phyloP scores from a whole-genome alignment of 2,113 vertebrate genomes.

The Saimiri boliviensis region DNA sequence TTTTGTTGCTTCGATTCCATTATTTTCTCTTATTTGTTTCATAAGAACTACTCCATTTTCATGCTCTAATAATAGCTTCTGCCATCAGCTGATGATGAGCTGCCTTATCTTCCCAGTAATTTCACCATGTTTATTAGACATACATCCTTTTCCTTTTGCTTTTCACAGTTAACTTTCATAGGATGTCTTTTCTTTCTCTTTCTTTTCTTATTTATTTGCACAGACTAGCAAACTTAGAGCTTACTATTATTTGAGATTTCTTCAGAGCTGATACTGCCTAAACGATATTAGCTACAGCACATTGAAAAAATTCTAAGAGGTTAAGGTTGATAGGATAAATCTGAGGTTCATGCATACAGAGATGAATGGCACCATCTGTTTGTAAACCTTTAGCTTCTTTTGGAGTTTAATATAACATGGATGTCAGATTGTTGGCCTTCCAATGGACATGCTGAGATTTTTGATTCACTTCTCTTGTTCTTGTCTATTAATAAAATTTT shows the following conservation, averaged over 20 bases:
- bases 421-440: conserved; percentile 66
- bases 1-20: background rate
- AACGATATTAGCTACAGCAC: background rate
- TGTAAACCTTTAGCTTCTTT: conserved; percentile 42
- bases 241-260: background rate
- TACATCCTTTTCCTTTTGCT: background rate
- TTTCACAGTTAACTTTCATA: background rate
- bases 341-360: background rate
- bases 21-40: background rate
- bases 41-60: background rate
- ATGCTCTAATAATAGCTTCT: background rate
- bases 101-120: background rate
- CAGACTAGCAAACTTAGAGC: background rate
- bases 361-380: background rate
- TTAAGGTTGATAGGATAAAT: background rate
- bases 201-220: background rate
- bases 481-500: conserved; percentile 75
- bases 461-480: conserved; percentile 68
- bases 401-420: conserved; percentile 60
- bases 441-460: conserved; percentile 69
- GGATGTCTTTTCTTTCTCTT: background rate
- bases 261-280: background rate
- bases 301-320: background rate
- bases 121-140: background rate
- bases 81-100: background rate